phyloP scores from a whole-genome alignment of 2,888 invertebrate genomes.

The Halocaridina rubra region DNA sequence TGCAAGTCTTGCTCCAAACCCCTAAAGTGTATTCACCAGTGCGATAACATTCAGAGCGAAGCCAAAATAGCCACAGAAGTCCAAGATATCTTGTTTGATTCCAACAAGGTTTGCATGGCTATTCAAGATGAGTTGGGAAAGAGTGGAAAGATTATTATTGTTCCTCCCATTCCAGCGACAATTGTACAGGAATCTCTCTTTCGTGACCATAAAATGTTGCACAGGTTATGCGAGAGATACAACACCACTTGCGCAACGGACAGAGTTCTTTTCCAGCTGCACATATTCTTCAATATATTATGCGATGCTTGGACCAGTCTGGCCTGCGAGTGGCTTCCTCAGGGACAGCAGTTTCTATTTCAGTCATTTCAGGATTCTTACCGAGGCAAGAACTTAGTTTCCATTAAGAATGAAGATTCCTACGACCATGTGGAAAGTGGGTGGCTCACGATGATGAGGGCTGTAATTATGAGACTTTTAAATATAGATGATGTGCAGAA shows the following conservation, averaged over 20 bases:
- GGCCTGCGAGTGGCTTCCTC: neutral
- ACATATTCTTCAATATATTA: neutral
- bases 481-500: neutral
- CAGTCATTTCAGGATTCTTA: neutral
- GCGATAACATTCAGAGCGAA: neutral
- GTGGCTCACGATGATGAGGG: neutral
- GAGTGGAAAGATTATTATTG: neutral
- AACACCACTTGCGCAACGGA: neutral
- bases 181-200: neutral
- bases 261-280: neutral
- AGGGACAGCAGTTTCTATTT: neutral
- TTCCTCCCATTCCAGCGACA: neutral
- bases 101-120: neutral
- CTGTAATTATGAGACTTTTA: neutral
- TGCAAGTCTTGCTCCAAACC: neutral
- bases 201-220: neutral
- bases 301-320: neutral
- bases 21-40: no score
- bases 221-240: neutral
- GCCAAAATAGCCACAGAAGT: neutral
- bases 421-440: neutral
- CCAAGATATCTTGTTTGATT: neutral
- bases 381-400: neutral
- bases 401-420: neutral
- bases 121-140: neutral